Evolutionary conservation across 2,888 invertebrate species (phyloP).

Genomic region (Conus canariensis): DNA sequence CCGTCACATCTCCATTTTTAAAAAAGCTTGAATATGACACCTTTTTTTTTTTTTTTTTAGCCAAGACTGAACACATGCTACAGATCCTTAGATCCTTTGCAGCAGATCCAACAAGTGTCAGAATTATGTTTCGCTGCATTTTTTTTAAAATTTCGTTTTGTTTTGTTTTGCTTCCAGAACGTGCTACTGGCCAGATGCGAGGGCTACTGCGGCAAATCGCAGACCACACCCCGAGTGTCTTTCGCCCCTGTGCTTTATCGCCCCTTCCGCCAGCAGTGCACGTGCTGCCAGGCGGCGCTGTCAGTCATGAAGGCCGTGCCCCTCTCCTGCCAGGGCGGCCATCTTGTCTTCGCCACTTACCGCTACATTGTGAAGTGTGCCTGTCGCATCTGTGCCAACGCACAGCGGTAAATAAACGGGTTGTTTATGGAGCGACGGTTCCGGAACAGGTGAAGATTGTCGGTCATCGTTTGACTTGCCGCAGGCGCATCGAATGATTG

Average conservation of each 20-base stretch:
- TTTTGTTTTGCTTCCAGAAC: slow-evolving; percentile 50
- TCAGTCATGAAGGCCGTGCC: slow-evolving; percentile 62
- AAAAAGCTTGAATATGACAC: too few species aligned
- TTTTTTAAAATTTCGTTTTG: neutral
- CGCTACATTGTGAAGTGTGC: slow-evolving; percentile 58
- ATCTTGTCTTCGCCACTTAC: slow-evolving; percentile 57
- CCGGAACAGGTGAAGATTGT: too few species aligned
- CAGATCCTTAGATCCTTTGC: neutral
- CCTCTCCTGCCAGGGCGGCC: slow-evolving; percentile 52
- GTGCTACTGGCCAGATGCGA: slow-evolving; percentile 58
- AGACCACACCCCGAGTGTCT: slow-evolving; percentile 54
- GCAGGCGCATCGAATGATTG: too few species aligned
- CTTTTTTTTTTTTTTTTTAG: too few species aligned
- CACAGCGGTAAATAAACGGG: too few species aligned
- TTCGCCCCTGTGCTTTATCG: slow-evolving; percentile 57
- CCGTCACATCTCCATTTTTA: too few species aligned
- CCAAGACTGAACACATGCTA: too few species aligned
- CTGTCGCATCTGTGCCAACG: slow-evolving; percentile 44
- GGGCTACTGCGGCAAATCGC: slow-evolving; percentile 56
- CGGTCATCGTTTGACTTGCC: too few species aligned
- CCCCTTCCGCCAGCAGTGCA: slow-evolving; percentile 57
- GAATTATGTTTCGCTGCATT: neutral
- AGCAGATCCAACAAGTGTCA: neutral
- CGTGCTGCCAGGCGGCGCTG: slow-evolving; percentile 56
- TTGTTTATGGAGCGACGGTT: too few species aligned